These are phyloP conservation scores for Cheirogaleus medius DNA, from an alignment of 2,113 vertebrate genomes.

Conservation along the genomic window DNA sequence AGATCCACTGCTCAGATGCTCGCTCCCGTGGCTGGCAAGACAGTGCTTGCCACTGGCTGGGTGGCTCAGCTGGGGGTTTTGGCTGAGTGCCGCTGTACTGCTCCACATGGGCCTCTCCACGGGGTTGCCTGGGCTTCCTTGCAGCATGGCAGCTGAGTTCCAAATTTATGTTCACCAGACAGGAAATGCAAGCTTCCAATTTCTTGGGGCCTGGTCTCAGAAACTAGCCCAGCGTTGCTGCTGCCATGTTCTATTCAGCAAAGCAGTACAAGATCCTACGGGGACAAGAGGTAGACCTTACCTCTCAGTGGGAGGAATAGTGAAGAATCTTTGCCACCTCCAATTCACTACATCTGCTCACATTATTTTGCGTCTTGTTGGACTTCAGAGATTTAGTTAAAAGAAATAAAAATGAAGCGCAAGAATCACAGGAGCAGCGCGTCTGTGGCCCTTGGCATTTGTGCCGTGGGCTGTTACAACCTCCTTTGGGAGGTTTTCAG, in stretches of 20 bases:
- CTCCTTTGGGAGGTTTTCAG: not conserved
- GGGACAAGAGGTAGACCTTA: not conserved
- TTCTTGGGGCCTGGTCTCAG: not conserved
- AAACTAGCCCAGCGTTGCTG: not conserved
- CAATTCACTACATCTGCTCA: not conserved
- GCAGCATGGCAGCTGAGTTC: not conserved
- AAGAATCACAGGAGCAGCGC: not conserved
- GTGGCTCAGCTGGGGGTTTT: too few relatives aligned
- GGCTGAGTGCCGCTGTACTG: not conserved
- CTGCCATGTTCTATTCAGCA: not conserved
- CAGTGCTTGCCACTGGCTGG: not conserved
- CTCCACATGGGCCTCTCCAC: not conserved
- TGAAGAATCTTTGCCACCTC: not conserved
- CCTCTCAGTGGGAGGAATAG: not conserved
- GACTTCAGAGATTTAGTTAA: not conserved
- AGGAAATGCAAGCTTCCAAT: not conserved
- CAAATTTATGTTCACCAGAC: not conserved
- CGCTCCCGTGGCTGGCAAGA: not conserved
- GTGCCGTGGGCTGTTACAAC: not conserved
- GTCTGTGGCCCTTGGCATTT: not conserved
- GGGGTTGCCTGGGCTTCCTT: not conserved
- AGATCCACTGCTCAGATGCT: not conserved
- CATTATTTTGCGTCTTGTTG: not conserved
- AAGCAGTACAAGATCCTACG: not conserved
- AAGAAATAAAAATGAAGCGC: not conserved